These are phyloP conservation scores for Neostethus bicornis DNA, from an alignment of 2,797 vertebrate genomes.

Conservation along the genomic window DNA sequence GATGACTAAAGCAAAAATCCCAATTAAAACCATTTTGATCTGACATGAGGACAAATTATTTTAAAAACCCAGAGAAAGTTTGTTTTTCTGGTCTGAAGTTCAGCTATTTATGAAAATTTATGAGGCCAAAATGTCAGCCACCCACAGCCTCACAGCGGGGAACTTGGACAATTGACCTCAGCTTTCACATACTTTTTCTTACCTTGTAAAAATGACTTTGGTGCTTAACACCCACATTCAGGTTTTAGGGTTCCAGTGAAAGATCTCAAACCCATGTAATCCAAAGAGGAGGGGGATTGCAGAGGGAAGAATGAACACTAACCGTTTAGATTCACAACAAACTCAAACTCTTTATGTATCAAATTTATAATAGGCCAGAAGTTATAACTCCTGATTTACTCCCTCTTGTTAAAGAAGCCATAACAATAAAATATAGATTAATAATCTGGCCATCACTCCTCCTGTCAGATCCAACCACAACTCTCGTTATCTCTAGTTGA, in stretches of 20 bases:
- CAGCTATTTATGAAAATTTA: not conserved
- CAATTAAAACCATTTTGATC: not conserved
- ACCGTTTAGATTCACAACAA: constrained; percentile 9
- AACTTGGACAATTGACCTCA: not conserved
- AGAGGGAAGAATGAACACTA: not conserved
- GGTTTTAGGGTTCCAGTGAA: not conserved
- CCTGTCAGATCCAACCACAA: constrained; percentile 20
- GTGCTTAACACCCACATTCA: not conserved
- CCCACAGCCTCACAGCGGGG: not conserved
- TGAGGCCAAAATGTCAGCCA: not conserved
- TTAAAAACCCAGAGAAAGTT: not conserved
- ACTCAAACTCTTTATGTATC: constrained; percentile 14
- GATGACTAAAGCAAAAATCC: too few relatives aligned
- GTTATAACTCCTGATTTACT: constrained; percentile 27
- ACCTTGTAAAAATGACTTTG: not conserved
- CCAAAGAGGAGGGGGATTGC: not conserved
- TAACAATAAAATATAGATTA: constrained; percentile 32
- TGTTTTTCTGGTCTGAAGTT: not conserved
- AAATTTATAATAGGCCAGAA: constrained; percentile 12
- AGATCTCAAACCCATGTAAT: not conserved
- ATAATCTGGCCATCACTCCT: constrained; percentile 31
- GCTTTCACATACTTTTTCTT: not conserved
- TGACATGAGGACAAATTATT: too few relatives aligned
- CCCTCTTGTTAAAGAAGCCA: constrained; percentile 2
- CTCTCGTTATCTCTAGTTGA: constrained; percentile 47